These are phyloP conservation scores for Pherbina coryleti DNA, from an alignment of 2,888 invertebrate species.

Conservation along the genomic window DNA sequence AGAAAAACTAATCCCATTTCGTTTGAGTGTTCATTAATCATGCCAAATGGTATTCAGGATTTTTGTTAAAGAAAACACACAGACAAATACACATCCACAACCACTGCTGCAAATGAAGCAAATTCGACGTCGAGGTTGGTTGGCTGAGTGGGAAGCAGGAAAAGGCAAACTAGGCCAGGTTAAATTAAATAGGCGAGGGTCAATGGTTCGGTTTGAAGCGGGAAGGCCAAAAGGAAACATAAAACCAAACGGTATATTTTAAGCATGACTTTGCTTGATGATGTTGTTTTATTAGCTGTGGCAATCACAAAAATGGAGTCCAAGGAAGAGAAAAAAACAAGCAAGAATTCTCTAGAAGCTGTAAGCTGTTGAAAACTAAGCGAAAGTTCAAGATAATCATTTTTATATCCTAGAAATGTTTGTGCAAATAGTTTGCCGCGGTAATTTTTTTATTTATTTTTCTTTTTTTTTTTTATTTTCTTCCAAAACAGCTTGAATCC, in stretches of 20 bases:
- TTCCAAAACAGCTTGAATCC: not conserved
- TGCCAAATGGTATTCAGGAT: constrained; percentile 42
- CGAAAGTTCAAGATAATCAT: too few species aligned
- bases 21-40: constrained; percentile 47
- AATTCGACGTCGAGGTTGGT: not conserved
- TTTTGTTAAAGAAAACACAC: not conserved
- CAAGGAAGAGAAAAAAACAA: not conserved
- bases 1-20: constrained; percentile 41
- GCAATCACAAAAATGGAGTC: not conserved
- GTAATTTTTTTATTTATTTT: too few species aligned
- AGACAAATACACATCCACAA: not conserved
- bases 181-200: not conserved
- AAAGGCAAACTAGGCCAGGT: not conserved
- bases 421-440: too few species aligned
- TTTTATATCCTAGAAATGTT: too few species aligned
- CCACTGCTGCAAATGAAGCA: constrained; percentile 4
- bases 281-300: constrained; percentile 9
- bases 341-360: not conserved
- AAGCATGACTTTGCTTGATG: not conserved
- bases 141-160: not conserved
- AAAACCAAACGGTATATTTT: not conserved
- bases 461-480: not conserved
- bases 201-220: not conserved
- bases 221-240: not conserved
- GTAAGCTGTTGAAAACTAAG: too few species aligned